Evolutionary conservation across 2,888 invertebrate species (phyloP).

Genomic region (Synergus umbraculus): DNA sequence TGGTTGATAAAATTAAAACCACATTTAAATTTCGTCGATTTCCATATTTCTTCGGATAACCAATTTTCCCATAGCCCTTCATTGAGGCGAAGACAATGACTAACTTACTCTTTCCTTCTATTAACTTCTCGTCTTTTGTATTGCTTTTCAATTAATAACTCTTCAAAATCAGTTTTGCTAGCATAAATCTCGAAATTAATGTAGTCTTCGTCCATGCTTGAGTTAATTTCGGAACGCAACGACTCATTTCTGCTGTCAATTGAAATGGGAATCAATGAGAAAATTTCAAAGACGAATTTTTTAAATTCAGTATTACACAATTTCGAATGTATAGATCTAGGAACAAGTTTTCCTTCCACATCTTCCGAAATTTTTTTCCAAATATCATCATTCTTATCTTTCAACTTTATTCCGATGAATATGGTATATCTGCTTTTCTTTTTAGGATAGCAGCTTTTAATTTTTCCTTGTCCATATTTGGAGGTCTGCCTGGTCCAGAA

Average conservation of each 20-base stretch:
- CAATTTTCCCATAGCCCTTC: not conserved
- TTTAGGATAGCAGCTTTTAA: not conserved
- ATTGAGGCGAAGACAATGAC: not conserved
- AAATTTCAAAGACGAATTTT: no score
- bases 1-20: slow-evolving; percentile 5
- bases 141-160: not conserved
- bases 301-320: not conserved
- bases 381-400: not conserved
- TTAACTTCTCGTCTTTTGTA: not conserved
- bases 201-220: not conserved
- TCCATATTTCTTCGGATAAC: not conserved
- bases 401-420: not conserved
- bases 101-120: not conserved
- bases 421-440: not conserved
- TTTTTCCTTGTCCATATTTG: not conserved
- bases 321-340: not conserved
- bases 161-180: not conserved
- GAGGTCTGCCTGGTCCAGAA: not conserved
- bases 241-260: not conserved
- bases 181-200: not conserved
- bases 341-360: not conserved
- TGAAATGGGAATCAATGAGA: not conserved
- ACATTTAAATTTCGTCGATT: not conserved
- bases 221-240: not conserved
- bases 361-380: not conserved